Base-by-base conservation (phyloP, 2,797 vertebrate species). In the Halcyon chelicuti region DNA sequence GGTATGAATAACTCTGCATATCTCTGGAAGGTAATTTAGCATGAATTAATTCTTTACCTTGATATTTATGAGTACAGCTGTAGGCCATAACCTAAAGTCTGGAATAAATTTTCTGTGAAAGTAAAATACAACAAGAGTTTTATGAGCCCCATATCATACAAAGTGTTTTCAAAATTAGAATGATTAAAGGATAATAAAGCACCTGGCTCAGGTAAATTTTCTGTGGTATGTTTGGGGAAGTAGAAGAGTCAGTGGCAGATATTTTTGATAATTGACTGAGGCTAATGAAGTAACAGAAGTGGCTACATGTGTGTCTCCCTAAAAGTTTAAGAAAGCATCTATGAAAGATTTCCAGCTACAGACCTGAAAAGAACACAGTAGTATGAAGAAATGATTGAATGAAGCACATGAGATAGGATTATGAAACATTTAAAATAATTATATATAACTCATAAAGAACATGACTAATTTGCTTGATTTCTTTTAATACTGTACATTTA, bases 21-120 rank as follows among this genome's bases (percentile, higher is more conserved):
- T 96, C 94, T 95, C 84, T 95, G 70, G 78, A 96, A 96, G 58
- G 94, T 93, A 88, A 95, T 93, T 94, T 94, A 95, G 58, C 85
- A 91, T 94, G 89, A 97, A 96, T 93, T 82, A 94, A 93, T 96
- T 90, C 81, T 96, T 94, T 94, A 82, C 89, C 93, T 86, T 83
- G 58, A 80, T 94, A 95, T 97, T 96, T 96, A 96, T 95, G 96
- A 94, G 85, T 83, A 91, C 92, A 97, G 94, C 94, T 97, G 93
- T 94, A 95, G 94, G 78, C 84, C 89, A 86, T 96, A 97, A 96
- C 93, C 93, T 79, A 58, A 96, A 96, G 77, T 91, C 92, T 97
- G 93, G 91, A 93, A 96, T 97, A 94, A 91, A 96, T 97, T 97
- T 96, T 84, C 93, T 94, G 91, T 70, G 85, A 95, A 96, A 94